Evolutionary conservation across 1,140 invertebrate genomes (phyloP), one percentile per base, ranked within the genome.

Genomic region (Metopolophium dirhodum): DNA sequence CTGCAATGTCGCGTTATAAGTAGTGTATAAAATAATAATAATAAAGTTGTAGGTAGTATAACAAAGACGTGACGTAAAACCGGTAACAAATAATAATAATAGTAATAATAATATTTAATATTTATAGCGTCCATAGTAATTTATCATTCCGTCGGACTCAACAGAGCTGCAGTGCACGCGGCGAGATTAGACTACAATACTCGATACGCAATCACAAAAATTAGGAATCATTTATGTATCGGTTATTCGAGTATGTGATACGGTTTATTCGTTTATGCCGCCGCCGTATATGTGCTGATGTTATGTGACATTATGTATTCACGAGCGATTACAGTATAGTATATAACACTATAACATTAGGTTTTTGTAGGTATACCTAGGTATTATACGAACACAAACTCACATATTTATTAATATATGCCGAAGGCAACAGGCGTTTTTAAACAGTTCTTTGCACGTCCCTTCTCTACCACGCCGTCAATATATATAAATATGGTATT

Each of bases 81-180:
- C 45, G 23, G 41, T 41, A 47, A 86, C 41, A n/a, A 47, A 47
- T n/a, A 86, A 86, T 86, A 86, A n/a, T n/a, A n/a, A 37, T 37
- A 85, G 20, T 85, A 85, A 45, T 83, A 83, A 41, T 61, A 68
- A 86, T 86, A 54, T 54, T 54, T 54, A 86, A 85, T 85, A 45
- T 45, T 45, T 45, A 30, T 86, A 41, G 11, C 23, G 9, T 26
- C 41, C 11, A 7, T 47, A 45, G 47, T 86, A 47, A 47, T 47
- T n/a, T 47, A 86, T 86, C 45, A 20, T 30, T 86, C 45, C 26
- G 1, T 45, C 2, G 61, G n/a, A 18, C 61, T 77, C 57, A 8
- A 30, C 11, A n/a, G 30, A 77, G 1, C 14, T 51, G 49, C 3
- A n/a, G 85, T 20, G 85, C 9, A 86, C 30, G 23, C 41, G 45